These are phyloP conservation scores for Apodemia zela DNA, from an alignment of 2,888 invertebrate genomes.

Conservation along the genomic window DNA sequence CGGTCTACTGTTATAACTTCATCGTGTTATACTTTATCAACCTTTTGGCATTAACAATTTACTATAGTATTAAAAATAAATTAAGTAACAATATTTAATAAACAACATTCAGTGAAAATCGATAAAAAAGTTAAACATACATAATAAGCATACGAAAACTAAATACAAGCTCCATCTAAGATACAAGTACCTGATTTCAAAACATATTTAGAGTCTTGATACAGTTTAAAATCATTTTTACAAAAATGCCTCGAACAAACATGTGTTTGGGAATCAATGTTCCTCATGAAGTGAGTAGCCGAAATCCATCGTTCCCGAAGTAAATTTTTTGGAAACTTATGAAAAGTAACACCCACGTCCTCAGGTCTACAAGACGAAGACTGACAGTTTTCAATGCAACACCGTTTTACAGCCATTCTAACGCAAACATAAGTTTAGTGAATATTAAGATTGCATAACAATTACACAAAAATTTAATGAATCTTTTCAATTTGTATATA, in stretches of 20 bases:
- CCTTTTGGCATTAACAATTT: neutral
- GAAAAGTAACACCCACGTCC: slow-evolving; percentile 86
- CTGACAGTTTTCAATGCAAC: slow-evolving; percentile 82
- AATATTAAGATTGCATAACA: slow-evolving; percentile 7
- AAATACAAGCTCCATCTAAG: slow-evolving; percentile 27
- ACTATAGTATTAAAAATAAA: neutral
- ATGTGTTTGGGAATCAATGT: slow-evolving; percentile 79
- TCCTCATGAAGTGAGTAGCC: slow-evolving; percentile 79
- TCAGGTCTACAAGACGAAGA: slow-evolving; percentile 82
- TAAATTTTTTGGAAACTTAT: slow-evolving; percentile 85
- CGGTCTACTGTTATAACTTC: too few relatives aligned
- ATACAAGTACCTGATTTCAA: slow-evolving; percentile 76
- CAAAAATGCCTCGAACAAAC: slow-evolving; percentile 89
- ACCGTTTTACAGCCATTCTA: slow-evolving; percentile 82
- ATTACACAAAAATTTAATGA: neutral
- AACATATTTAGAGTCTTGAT: slow-evolving; percentile 85
- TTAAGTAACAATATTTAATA: neutral
- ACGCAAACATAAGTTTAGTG: neutral
- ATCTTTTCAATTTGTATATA: neutral
- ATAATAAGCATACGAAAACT: slow-evolving; percentile 18
- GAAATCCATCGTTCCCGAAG: slow-evolving; percentile 83
- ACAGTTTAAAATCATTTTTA: slow-evolving; percentile 85
- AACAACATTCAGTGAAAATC: neutral
- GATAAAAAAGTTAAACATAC: slow-evolving; percentile 1
- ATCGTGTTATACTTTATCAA: too few relatives aligned